Conservation (phyloP, 2,888 invertebrate species). For the Odontomyia ornata region DNA sequence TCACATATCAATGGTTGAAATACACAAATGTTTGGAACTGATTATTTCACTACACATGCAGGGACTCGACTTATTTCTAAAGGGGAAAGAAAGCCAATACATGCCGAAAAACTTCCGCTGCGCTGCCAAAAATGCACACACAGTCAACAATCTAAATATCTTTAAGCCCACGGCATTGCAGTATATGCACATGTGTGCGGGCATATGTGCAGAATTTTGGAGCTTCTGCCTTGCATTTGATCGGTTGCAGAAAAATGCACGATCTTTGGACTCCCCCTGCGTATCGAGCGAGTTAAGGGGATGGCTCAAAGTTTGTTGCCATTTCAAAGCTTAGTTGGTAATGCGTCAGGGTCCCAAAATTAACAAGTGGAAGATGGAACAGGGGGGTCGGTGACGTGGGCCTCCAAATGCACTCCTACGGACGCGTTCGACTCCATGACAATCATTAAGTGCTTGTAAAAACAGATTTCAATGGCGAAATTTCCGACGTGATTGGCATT, state of each 20-base stretch:
- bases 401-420: neutral
- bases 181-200: neutral
- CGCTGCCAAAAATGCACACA: neutral
- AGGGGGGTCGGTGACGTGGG: conserved; percentile 1
- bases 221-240: neutral
- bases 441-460: neutral
- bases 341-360: conserved; percentile 25
- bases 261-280: neutral
- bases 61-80: neutral
- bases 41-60: neutral
- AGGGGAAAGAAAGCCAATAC: neutral
- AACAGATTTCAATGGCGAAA: conserved; percentile 5
- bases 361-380: neutral
- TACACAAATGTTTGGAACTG: neutral
- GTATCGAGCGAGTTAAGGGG: neutral
- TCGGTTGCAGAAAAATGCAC: neutral
- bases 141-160: neutral
- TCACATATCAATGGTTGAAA: neutral
- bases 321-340: conserved; percentile 8
- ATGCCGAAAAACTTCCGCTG: neutral
- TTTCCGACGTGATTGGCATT: neutral
- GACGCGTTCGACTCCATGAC: neutral
- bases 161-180: neutral
- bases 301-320: conserved; percentile 7
- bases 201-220: neutral